These are phyloP conservation scores for Rhinogobio ventralis DNA, from an alignment of 2,797 vertebrate species.

Conservation along the genomic window DNA sequence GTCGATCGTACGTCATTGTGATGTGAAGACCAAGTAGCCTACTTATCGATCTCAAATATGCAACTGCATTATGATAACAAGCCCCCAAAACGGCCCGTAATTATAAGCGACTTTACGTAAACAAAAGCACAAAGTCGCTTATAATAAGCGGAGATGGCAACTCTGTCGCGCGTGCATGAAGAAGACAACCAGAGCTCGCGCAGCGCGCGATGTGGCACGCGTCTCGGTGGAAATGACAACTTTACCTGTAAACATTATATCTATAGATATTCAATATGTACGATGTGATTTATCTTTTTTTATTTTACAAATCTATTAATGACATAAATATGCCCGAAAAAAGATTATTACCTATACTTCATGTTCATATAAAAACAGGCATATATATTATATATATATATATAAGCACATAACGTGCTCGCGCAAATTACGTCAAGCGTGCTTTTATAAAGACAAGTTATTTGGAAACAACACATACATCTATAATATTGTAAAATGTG, in stretches of 20 bases:
- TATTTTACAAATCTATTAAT: background rate
- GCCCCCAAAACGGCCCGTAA: background rate
- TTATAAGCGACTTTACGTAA: background rate
- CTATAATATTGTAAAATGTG: background rate
- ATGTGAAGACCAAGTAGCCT: background rate
- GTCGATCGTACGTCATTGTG: background rate
- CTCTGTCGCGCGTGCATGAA: conserved; percentile 1
- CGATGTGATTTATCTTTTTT: background rate
- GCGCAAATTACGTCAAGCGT: background rate
- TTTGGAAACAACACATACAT: background rate
- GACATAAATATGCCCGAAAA: too few species aligned
- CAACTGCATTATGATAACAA: background rate
- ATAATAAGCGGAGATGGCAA: background rate
- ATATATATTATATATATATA: background rate
- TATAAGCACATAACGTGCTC: background rate
- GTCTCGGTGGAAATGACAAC: background rate
- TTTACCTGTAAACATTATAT: conserved; percentile 18
- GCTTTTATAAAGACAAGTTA: background rate
- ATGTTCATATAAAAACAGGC: background rate
- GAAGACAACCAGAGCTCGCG: background rate
- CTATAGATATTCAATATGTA: background rate
- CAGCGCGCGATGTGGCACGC: conserved; percentile 31
- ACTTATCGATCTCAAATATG: background rate
- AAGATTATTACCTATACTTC: background rate
- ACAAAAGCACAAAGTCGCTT: background rate